These are phyloP conservation scores for Greenwoodochromis staneri DNA, from an alignment of 2,113 vertebrate species.

Conservation along the genomic window DNA sequence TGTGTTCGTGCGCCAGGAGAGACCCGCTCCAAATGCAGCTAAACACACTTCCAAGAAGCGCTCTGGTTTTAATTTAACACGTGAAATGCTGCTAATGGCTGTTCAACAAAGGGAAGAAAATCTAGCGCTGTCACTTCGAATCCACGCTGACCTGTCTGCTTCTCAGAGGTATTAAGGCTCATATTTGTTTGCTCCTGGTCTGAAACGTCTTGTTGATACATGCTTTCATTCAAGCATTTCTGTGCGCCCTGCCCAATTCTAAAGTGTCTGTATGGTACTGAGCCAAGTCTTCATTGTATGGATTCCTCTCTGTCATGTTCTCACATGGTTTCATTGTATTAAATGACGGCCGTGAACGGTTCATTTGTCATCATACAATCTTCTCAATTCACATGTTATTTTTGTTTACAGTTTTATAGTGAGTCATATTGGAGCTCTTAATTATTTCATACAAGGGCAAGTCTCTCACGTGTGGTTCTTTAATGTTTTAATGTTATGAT, in stretches of 20 bases:
- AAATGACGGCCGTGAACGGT: neutral
- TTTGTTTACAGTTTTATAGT: neutral
- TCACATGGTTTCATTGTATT: constrained; percentile 21
- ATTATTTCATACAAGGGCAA: neutral
- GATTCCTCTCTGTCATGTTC: constrained; percentile 50
- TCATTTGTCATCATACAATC: neutral
- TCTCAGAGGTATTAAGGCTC: constrained; percentile 2
- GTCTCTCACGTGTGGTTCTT: neutral
- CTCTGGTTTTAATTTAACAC: constrained; percentile 25
- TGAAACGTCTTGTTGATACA: constrained; percentile 54
- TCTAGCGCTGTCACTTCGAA: constrained; percentile 27
- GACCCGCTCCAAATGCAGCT: neutral
- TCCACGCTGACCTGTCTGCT: constrained; percentile 5
- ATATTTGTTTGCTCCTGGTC: constrained; percentile 24
- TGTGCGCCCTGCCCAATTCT: constrained; percentile 22
- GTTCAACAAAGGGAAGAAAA: constrained; percentile 15
- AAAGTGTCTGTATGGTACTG: neutral
- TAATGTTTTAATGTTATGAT: neutral
- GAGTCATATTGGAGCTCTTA: neutral
- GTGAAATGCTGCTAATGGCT: constrained; percentile 5
- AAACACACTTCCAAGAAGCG: constrained; percentile 18
- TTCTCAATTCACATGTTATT: neutral
- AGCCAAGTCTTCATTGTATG: constrained; percentile 43
- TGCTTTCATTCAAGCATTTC: constrained; percentile 30
- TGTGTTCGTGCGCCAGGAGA: constrained; percentile 4